These are phyloP conservation scores for Pachyramphus minor DNA, from an alignment of 2,113 vertebrate species.

Conservation along the genomic window DNA sequence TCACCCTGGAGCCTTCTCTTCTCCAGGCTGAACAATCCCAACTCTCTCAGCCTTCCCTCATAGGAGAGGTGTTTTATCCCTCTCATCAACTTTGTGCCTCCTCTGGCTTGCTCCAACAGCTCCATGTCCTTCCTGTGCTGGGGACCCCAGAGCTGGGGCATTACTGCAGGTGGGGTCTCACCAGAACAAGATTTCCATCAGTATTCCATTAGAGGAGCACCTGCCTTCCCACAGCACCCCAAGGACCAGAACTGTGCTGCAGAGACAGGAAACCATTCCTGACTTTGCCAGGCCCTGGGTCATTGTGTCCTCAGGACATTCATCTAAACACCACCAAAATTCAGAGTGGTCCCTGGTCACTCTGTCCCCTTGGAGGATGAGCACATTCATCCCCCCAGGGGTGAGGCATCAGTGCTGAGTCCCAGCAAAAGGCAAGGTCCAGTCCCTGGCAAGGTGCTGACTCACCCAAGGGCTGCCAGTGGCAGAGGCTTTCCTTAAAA, in stretches of 20 bases:
- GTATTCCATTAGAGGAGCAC: background rate
- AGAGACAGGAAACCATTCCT: background rate
- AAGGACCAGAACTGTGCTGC: accelerated
- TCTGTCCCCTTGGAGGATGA: background rate
- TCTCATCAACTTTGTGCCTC: background rate
- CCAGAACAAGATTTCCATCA: accelerated
- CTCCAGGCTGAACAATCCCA: background rate
- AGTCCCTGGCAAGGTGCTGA: background rate
- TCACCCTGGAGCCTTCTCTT: background rate
- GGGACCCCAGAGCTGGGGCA: background rate
- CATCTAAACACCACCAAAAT: background rate
- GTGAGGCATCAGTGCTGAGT: accelerated
- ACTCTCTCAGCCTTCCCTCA: background rate
- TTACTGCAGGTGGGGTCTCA: background rate
- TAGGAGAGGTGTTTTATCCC: background rate
- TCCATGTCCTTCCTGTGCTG: background rate
- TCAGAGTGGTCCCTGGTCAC: no score
- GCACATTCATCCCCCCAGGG: background rate
- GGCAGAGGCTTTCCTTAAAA: background rate
- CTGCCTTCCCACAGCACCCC: background rate
- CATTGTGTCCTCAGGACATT: background rate
- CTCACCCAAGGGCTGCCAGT: background rate
- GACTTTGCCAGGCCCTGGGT: background rate
- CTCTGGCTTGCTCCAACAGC: background rate
- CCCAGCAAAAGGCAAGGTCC: background rate